Evolutionary conservation across 2,113 vertebrate genomes (phyloP), one percentile per base, ranked within the genome.

Genomic region (Dissostichus mawsoni): DNA sequence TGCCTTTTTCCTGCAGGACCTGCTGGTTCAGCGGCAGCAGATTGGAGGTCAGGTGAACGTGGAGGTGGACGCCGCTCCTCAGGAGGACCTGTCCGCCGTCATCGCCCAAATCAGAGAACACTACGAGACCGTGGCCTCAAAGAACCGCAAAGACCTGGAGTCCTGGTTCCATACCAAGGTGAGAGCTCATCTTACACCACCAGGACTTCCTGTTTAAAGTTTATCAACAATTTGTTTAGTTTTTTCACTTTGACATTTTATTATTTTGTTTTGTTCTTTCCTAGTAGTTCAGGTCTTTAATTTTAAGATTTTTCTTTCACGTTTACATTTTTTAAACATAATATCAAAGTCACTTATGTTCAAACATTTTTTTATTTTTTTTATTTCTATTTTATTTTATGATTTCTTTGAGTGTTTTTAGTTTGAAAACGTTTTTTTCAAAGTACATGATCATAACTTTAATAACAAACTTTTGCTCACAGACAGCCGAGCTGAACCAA

Each of bases 401-500:
- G 25, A 29, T 29, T 29, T 29, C 25, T 29, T 0, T 29, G 25
- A 29, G 25, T 29, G 25, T 29, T 29, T 29, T 29, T 29, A 29
- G 25, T 29, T 29, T 29, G 25, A 29, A 29, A 29, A 29, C 25
- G 25, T 29, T 29, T 29, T 29, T 3, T 3, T 29, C 25, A 29
- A 29, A 29, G 25, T 29, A 29, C 25, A 29, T 29, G 25, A 29
- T 36, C 36, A 36, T 36, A 36, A 36, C 36, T 36, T 36, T 36
- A 36, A 36, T 36, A 36, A 36, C 36, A 36, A 8, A 20, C 8
- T 52, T 1, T 18, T 8, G 12, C 55, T n/a, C 61, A 7, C 81
- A 97, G 97, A 91, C 94, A 0, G 95, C 92, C 1, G 90, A 92
- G 8, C 85, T 97, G 11, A 95, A 93, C 44, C 94, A 96, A 86